Evolutionary conservation across 64 coral and sea anemone species (phyloP).

Genomic region (Stichodactyla helianthus): DNA sequence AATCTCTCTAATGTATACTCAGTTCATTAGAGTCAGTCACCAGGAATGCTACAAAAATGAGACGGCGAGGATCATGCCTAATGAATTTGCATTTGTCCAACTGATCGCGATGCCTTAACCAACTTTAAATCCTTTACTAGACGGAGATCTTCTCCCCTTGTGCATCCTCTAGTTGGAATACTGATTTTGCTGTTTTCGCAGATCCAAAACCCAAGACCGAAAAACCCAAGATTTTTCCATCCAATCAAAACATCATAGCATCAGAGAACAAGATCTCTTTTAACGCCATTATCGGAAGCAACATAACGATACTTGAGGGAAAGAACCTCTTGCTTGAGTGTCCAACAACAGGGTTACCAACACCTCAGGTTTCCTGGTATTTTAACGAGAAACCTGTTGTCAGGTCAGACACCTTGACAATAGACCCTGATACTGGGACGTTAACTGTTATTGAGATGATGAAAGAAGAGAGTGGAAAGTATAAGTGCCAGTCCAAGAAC

Average conservation of each 20-base stretch:
- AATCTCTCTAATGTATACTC: no score
- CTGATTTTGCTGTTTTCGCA: not conserved
- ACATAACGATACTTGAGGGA: conserved; percentile 74
- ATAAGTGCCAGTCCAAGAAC: conserved; percentile 64
- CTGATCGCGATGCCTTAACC: no score
- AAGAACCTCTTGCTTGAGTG: conserved; percentile 63
- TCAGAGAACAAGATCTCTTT: conserved; percentile 23
- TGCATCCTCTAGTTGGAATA: not conserved
- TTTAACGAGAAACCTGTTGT: conserved; percentile 48
- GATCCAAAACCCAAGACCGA: not conserved
- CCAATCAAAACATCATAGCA: conserved; percentile 5
- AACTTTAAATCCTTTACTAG: no score
- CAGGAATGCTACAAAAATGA: no score
- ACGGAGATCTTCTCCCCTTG: no score
- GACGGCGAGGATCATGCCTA: no score
- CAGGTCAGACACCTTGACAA: conserved; percentile 45
- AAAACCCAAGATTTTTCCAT: conserved; percentile 18
- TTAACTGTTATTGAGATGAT: conserved; percentile 73
- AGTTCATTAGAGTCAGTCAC: no score
- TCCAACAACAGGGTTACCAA: conserved; percentile 54
- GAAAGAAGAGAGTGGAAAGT: conserved; percentile 44
- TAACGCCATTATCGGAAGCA: conserved; percentile 22
- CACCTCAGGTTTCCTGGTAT: conserved; percentile 50
- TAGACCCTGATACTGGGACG: conserved; percentile 35
- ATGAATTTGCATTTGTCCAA: no score